Evolutionary conservation across 2,888 invertebrate genomes (phyloP), one percentile per base, ranked within the genome.

Genomic region (Agonum fuliginosum): DNA sequence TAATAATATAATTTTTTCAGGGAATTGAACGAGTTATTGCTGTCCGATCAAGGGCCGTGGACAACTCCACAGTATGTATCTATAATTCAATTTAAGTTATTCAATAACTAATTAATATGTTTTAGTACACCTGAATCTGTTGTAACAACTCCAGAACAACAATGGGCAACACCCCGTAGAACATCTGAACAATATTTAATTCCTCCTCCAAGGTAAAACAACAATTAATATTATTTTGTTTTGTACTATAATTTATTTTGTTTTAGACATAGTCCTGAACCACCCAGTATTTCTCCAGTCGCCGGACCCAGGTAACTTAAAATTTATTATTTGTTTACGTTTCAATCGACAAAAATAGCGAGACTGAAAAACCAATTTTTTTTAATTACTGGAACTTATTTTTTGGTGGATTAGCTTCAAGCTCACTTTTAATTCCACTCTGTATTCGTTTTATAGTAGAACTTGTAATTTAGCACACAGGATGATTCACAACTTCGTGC

Each of bases 81-180:
- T n/a, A n/a, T 58, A 34, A 17, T 71, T 14, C 0, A 0, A 71
- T 14, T 58, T 14, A 54, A 17, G n/a, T 54, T 37, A 6, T 46
- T n/a, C 17, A 6, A 14, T 6, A 5, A 65, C 3, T 30, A 24
- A n/a, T n/a, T n/a, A n/a, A n/a, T 27, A 37, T 67, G 2, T 48
- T 37, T 17, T n/a, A 70, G 70, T 41, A 77, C 77, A 12, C 77
- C 77, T 10, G 70, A 77, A 58, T 58, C 77, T 17, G n/a, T 58
- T 17, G n/a, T 58, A 24, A n/a, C 70, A 14, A 41, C 77, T 24
- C 77, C 70, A 2, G 70, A 69, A 41, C 77, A 82, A 58, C 77
- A 82, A 78, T 83, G 83, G 83, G 75, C 81, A 74, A 82, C 80
- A 43, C 81, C 82, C 67, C 81, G 77, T 41, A 17, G 76, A 14